Base-by-base conservation (phyloP, 2,888 invertebrate species). In the Eubasilissa splendida region DNA sequence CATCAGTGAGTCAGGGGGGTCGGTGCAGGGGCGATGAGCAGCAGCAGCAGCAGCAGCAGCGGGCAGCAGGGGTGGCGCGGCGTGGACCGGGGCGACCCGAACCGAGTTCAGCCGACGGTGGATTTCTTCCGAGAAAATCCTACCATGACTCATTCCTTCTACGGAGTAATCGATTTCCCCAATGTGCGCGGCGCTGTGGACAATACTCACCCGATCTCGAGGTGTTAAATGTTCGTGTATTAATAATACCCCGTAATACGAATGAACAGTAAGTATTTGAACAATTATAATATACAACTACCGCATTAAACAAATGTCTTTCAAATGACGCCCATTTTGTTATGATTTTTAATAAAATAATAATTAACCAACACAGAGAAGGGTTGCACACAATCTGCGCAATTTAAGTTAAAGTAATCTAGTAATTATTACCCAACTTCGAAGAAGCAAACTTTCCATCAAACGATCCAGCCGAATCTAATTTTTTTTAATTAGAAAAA, bases 81-180 rank as follows among this genome's bases (percentile, higher is more conserved):
- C 70, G 42, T 59, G 54, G 42, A 42, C 42, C 42, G 42, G 42
- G 22, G 58, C 50, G 42, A 71, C 33, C 54, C 54, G 11, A 22
- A 31, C 71, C 33, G 71, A 31, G 71, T 71, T 71, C 71, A 71
- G 54, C 71, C 71, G 53, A 54, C 31, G 71, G 22, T 71, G 54
- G 33, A 71, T 71, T 77, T 68, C 66, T 70, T 77, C 70, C 70
- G 33, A 77, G 77, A 58, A 77, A 77, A 66, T 54, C 66, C 22
- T 42, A 59, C 58, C 22, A 70, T 77, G 77, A 77, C 77, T 70
- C 77, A 77, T 77, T 70, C 66, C 68, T 77, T 54, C 50, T 50
- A 50, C 66, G 70, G 66, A 58, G 59, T 22, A 77, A 77, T 77
- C 77, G 77, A 77, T 77, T 77, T 77, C 70, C 42, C 77, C 77